Evolutionary conservation across 2,113 vertebrate genomes (phyloP).

Genomic region (Marcusenius ussheri): DNA sequence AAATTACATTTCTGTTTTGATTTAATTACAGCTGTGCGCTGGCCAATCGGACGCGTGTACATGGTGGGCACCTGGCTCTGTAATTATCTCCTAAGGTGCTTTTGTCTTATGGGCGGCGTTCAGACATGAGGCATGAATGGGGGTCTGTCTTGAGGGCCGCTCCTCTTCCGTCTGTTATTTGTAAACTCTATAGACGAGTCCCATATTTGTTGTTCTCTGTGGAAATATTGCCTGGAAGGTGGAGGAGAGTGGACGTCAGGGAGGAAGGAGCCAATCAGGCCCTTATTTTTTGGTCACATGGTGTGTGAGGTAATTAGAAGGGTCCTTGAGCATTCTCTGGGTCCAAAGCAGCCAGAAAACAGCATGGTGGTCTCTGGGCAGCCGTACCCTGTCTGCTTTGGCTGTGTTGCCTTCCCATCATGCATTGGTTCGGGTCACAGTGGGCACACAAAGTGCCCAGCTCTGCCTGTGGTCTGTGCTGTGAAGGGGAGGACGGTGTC

Average conservation of each 20-base stretch:
- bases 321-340: neutral
- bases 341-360: conserved; percentile 4
- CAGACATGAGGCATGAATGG: conserved; percentile 68
- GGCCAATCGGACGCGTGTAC: conserved; percentile 60
- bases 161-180: conserved; percentile 26
- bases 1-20: conserved; percentile 71
- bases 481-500: neutral
- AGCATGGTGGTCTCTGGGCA: neutral
- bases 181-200: conserved; percentile 23
- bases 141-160: conserved; percentile 42
- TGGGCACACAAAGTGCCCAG: neutral
- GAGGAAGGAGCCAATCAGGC: conserved; percentile 11
- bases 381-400: neutral
- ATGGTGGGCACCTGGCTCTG: conserved; percentile 63
- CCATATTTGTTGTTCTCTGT: conserved; percentile 30
- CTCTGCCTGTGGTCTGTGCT: neutral
- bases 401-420: neutral
- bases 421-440: neutral
- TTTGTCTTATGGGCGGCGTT: conserved; percentile 68
- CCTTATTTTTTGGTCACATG: conserved; percentile 18
- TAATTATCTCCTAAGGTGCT: conserved; percentile 72
- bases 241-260: neutral
- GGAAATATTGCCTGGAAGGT: neutral
- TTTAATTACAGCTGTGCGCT: conserved; percentile 73
- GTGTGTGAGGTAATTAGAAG: conserved; percentile 35